Conservation (phyloP, 2,888 invertebrate genomes). For the Copidosoma aretas region DNA sequence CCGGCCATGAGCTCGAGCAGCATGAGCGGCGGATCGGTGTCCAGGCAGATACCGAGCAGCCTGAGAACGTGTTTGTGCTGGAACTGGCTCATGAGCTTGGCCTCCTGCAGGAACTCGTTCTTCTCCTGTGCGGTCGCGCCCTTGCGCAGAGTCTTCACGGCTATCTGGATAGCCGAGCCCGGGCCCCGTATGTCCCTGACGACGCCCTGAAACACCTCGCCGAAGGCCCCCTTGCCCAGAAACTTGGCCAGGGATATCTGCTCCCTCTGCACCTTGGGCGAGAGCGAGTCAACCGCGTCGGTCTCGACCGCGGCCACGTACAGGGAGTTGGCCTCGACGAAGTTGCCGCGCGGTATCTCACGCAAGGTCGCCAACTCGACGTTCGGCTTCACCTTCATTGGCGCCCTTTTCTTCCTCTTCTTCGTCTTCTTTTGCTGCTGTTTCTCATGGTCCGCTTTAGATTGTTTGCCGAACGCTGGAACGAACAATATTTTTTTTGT, state of each 20-base stretch:
- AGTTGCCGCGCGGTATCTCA: slow-evolving; percentile 78
- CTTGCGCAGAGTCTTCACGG: slow-evolving; percentile 92
- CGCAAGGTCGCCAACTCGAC: slow-evolving; percentile 86
- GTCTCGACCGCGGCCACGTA: slow-evolving; percentile 74
- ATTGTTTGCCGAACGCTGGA: slow-evolving; percentile 71
- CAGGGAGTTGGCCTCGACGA: slow-evolving; percentile 84
- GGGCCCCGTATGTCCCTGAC: slow-evolving; percentile 73
- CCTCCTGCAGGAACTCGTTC: slow-evolving; percentile 94
- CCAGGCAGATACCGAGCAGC: slow-evolving; percentile 91
- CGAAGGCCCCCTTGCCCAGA: slow-evolving; percentile 95
- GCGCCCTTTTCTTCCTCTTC: slow-evolving; percentile 69
- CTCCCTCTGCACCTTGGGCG: slow-evolving; percentile 86
- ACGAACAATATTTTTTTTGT: no score
- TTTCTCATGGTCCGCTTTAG: no score
- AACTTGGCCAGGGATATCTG: slow-evolving; percentile 88
- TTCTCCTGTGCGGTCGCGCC: slow-evolving; percentile 90
- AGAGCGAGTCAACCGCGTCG: slow-evolving; percentile 77
- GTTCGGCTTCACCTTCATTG: slow-evolving; percentile 71
- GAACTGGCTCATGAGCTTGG: slow-evolving; percentile 96
- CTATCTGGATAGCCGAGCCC: slow-evolving; percentile 74
- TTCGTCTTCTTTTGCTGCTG: slow-evolving; percentile 74
- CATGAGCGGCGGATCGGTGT: slow-evolving; percentile 91
- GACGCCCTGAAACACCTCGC: slow-evolving; percentile 91
- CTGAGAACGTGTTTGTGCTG: slow-evolving; percentile 94
- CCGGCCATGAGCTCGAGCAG: slow-evolving; percentile 98